Evolutionary conservation across 2,888 invertebrate genomes (phyloP).

Genomic region (Leucoptera coffeella): DNA sequence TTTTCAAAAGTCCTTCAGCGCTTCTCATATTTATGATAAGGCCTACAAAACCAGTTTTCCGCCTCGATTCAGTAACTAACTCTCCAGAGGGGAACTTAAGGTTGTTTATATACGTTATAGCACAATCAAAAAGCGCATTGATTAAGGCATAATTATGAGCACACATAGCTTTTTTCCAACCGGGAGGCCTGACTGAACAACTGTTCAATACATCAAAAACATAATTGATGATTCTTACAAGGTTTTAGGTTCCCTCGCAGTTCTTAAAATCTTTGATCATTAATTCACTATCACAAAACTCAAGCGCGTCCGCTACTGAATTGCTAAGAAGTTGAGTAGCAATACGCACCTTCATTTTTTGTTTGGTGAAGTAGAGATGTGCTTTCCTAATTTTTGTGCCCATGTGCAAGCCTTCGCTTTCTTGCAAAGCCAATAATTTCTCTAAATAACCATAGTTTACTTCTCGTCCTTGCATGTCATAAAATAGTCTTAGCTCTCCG

Average conservation of each 20-base stretch:
- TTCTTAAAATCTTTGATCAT: slow-evolving; percentile 5
- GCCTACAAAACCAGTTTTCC: slow-evolving; percentile 4
- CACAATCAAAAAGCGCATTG: slow-evolving; percentile 2
- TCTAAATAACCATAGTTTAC: neutral
- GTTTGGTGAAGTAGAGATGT: slow-evolving; percentile 4
- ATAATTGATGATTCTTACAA: slow-evolving; percentile 6
- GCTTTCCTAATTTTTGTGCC: slow-evolving; percentile 3
- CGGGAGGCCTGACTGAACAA: slow-evolving; percentile 1
- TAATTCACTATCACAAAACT: slow-evolving; percentile 2
- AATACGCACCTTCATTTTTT: slow-evolving; percentile 5
- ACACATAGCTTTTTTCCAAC: slow-evolving; percentile 2
- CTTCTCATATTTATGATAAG: slow-evolving; percentile 3
- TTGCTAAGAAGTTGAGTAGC: slow-evolving; percentile 4
- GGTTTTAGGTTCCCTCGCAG: slow-evolving; percentile 7
- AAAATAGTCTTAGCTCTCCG: slow-evolving; percentile 2
- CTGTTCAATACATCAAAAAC: slow-evolving; percentile 7
- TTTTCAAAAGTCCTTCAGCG: slow-evolving; percentile 1
- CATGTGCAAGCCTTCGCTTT: slow-evolving; percentile 4
- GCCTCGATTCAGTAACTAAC: slow-evolving; percentile 1
- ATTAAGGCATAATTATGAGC: slow-evolving; percentile 1
- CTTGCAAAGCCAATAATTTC: slow-evolving; percentile 1
- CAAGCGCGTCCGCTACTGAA: slow-evolving; percentile 4
- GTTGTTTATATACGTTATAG: slow-evolving; percentile 1
- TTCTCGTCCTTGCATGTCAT: neutral
- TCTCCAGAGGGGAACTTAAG: slow-evolving; percentile 2